Evolutionary conservation across 2,113 vertebrate species (phyloP), one percentile per base, ranked within the genome.

Genomic region (Hucho hucho): DNA sequence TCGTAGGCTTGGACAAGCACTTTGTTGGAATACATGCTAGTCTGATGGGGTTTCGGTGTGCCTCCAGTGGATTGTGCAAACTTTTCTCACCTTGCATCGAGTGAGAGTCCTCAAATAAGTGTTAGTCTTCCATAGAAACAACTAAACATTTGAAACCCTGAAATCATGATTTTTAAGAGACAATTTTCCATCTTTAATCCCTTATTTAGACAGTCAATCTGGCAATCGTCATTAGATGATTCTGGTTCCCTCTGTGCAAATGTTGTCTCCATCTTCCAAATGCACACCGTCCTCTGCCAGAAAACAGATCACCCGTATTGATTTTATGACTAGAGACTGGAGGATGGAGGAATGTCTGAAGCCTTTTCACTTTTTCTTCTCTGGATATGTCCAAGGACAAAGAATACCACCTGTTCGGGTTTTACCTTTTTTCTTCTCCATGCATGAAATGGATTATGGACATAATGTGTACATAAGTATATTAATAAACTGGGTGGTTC

Each of bases 291-390:
- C 77, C 29, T 82, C 69, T 74, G 77, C 73, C 76, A 82, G 72
- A 79, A 76, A 79, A 20, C 64, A 49, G 72, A 76, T 68, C 28
- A 58, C 64, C 76, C 59, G 79, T 79, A 88, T 84, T 80, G 84
- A 89, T 89, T 84, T 86, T 37, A 87, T 81, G 79, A 76, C 65
- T 84, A 76, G 76, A 87, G 83, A 80, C 79, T 77, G 81, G 77
- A 58, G 70, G 56, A 75, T 82, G 85, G 80, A 84, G 79, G 69
- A 66, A 68, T 71, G 75, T 74, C 78, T 74, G 20, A 28, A 67
- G 73, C 59, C 49, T 79, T 77, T 79, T 83, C 64, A 79, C 75
- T n/a, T 43, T 67, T 28, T 67, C 7, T n/a, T 72, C 64, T 84
- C 87, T 78, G 79, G 75, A 80, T 79, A 79, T 56, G 47, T 80